Evolutionary conservation across 1,140 invertebrate genomes (phyloP), one percentile per base, ranked within the genome.

Genomic region (Pseudomyrmex flavicornis): DNA sequence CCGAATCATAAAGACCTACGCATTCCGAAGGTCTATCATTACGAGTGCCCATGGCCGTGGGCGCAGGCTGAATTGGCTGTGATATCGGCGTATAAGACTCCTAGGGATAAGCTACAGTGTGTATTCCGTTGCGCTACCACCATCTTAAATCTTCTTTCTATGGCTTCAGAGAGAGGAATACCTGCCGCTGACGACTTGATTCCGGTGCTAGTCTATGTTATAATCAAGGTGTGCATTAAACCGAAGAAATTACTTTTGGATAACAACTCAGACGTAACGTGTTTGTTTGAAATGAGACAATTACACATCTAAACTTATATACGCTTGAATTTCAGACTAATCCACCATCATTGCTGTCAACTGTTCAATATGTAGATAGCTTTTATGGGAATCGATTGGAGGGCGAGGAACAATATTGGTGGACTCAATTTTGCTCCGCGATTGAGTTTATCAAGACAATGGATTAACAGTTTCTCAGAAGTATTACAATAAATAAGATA

Each of bases 401-500:
- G 85, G 99, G 99, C 52, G 98, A 99, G 94, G 98, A 99, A 92
- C 97, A 98, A 91, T 99, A 99, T 94, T 99, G 98, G 97, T 99
- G 99, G 99, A 99, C 98, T 58, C 98, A 99, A 93, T 99, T 99
- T 93, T 98, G 97, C 87, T 97, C 98, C 0, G 98, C 98, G 10
- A 97, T 99, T 50, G 98, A 99, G 94, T 99, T 99, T 95, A 99
- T 99, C 89, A 99, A 99, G 95, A 99, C 98, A 62, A 99, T 99
- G 98, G 98, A 98, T 93, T 98, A 98, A 94, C 17, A 80, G 15
- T 79, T 66, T 83, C 76, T 84, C 62, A 70, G 56, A 76, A 54
- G 74, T 80, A 80, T 62, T 52, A 54, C n/a, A 17, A 54, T 68
- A 65, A 62, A 54, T 70, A 20, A 50, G 56, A 83, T 74, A 35